Evolutionary conservation across 1,140 invertebrate genomes (phyloP), one percentile per base, ranked within the genome.

Genomic region (Calliopsis andreniformis): DNA sequence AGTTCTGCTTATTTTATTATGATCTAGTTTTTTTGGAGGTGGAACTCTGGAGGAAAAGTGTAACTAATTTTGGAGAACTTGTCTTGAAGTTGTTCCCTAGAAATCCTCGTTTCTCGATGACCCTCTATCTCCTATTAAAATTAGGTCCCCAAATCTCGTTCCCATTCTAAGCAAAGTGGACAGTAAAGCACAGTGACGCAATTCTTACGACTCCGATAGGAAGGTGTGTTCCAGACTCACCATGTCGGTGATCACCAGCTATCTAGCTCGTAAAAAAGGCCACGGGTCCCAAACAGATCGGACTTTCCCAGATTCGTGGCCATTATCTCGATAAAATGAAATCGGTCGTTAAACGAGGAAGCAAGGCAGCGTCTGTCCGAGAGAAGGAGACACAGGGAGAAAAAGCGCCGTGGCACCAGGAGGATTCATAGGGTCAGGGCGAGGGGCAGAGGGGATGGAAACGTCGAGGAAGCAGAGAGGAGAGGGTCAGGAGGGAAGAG

Each of bases 291-390:
- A 42, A 58, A 39, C 32, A 8, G 43, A 43, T 64, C 45, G 32
- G 43, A 76, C 53, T 76, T 76, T 68, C 66, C 64, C 70, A 72
- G 63, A 76, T 79, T 79, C 28, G 77, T 76, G 18, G 63, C 45
- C 55, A 51, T 70, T 79, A 79, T 82, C 76, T 73, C 42, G 59
- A 70, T 82, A 78, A 86, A 83, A 85, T 83, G 79, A 88, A 87
- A 87, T 87, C 78, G 86, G 80, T 88, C 87, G 84, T 87, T 87
- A 87, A 88, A 86, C 78, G 87, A 79, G 63, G 45, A 75, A 76
- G 71, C 70, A 70, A 66, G 78, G 76, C 8, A 42, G 45, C 20
- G 25, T 25, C 2, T 23, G 25, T 42, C 23, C 20, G 76, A n/a
- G 35, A 63, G 7, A 58, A 43, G 53, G 47, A 68, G 39, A 68